phyloP scores from a whole-genome alignment of 2,797 vertebrate species.

The Urosaurus nigricauda region DNA sequence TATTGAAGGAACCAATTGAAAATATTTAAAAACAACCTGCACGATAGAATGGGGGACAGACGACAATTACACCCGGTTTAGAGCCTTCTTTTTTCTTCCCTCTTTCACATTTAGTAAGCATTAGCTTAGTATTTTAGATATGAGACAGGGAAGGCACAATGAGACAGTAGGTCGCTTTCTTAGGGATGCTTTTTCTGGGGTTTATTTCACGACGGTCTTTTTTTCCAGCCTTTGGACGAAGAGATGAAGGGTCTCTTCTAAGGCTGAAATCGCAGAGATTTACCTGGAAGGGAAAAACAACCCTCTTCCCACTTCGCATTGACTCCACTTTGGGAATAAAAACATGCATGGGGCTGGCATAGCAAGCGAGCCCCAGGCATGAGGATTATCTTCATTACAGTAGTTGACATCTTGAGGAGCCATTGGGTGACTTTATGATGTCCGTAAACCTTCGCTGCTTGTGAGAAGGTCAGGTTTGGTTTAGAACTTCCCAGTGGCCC shows the following conservation, averaged over 20 bases:
- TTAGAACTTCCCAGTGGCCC: slow-evolving; percentile 63
- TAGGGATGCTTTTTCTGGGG: slow-evolving; percentile 55
- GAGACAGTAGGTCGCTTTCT: slow-evolving; percentile 49
- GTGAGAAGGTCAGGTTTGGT: slow-evolving; percentile 59
- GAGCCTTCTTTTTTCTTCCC: slow-evolving; percentile 56
- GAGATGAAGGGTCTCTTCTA: background rate
- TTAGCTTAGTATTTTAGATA: slow-evolving; percentile 56
- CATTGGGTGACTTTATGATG: slow-evolving; percentile 33
- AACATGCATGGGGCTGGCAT: no score
- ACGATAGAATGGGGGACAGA: slow-evolving; percentile 34
- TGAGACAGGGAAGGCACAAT: slow-evolving; percentile 54
- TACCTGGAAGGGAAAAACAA: background rate
- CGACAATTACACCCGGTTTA: slow-evolving; percentile 42
- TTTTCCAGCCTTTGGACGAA: slow-evolving; percentile 6
- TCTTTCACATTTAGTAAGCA: background rate
- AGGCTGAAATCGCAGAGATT: background rate
- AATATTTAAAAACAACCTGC: slow-evolving; percentile 39
- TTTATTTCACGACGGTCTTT: slow-evolving; percentile 53
- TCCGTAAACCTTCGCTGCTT: slow-evolving; percentile 47
- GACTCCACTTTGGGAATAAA: background rate
- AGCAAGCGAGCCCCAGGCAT: background rate
- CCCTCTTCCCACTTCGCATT: background rate
- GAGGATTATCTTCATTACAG: slow-evolving; percentile 39
- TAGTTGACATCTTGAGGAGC: slow-evolving; percentile 47
- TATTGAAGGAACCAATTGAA: slow-evolving; percentile 17